phyloP scores from a whole-genome alignment of 2,113 vertebrate genomes.

The Syngnathus typhle region DNA sequence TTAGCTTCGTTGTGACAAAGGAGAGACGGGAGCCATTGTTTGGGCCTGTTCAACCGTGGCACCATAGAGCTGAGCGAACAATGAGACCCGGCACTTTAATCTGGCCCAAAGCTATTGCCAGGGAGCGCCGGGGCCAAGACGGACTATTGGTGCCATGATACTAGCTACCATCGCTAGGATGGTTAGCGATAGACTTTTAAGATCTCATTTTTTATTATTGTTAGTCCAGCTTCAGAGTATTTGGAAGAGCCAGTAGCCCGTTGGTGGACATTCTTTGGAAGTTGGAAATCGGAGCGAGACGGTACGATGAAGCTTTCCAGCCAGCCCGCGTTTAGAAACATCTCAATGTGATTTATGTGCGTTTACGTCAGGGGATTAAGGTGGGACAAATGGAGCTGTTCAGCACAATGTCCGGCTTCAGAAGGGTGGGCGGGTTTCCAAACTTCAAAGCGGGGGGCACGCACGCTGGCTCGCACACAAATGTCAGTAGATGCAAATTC shows the following conservation, averaged over 20 bases:
- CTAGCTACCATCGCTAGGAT: constrained; percentile 17
- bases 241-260: constrained; percentile 22
- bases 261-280: constrained; percentile 19
- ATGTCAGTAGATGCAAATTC: constrained; percentile 14
- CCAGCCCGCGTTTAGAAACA: constrained; percentile 44
- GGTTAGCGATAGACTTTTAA: background rate
- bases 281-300: constrained; percentile 21
- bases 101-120: constrained; percentile 48
- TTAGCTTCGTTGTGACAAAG: constrained; percentile 66
- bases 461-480: background rate
- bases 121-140: constrained; percentile 31
- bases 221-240: background rate
- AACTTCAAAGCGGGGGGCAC: constrained; percentile 49
- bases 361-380: constrained; percentile 59
- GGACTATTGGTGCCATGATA: constrained; percentile 36
- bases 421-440: constrained; percentile 43
- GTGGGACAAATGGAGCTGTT: constrained; percentile 65
- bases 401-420: constrained; percentile 45
- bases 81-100: constrained; percentile 67
- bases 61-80: constrained; percentile 65
- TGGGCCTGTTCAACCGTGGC: constrained; percentile 68
- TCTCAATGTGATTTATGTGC: constrained; percentile 54
- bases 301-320: constrained; percentile 28
- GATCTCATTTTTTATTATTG: background rate
- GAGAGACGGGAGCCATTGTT: constrained; percentile 65